Conservation (phyloP, 2,113 vertebrate genomes). For the Pica pica region DNA sequence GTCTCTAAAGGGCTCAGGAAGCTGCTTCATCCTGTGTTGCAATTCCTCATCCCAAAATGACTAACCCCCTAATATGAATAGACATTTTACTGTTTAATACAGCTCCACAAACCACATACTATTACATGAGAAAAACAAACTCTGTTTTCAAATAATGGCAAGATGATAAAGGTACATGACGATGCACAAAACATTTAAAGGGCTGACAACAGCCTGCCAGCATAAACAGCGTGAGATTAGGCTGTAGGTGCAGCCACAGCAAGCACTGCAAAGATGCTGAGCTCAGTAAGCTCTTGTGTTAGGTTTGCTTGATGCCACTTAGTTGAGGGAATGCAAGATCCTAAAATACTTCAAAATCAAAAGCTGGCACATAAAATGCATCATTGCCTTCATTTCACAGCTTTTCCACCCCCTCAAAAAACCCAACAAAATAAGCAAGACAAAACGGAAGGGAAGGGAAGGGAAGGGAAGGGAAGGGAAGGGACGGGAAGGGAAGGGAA, state of each 20-base stretch:
- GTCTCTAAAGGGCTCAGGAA: not conserved
- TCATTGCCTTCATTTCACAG: not conserved
- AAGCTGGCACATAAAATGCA: not conserved
- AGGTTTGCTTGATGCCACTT: not conserved
- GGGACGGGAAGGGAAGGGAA: no score
- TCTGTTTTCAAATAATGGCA: not conserved
- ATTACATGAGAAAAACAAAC: slow-evolving; percentile 7
- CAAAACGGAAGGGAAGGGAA: not conserved
- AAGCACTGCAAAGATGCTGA: not conserved
- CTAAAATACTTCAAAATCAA: not conserved
- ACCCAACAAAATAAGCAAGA: not conserved
- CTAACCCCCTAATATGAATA: not conserved
- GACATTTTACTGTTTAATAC: slow-evolving; percentile 30
- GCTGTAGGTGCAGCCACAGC: not conserved
- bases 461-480: no score
- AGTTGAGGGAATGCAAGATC: not conserved
- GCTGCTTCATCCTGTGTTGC: not conserved
- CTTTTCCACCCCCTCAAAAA: not conserved
- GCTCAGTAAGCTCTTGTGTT: not conserved
- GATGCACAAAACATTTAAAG: not conserved
- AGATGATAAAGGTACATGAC: not conserved
- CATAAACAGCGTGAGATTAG: not conserved
- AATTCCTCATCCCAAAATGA: not conserved
- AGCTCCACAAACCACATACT: not conserved
- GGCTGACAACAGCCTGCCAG: not conserved